phyloP scores from a whole-genome alignment of 2,113 vertebrate genomes.

The Clarias gariepinus region DNA sequence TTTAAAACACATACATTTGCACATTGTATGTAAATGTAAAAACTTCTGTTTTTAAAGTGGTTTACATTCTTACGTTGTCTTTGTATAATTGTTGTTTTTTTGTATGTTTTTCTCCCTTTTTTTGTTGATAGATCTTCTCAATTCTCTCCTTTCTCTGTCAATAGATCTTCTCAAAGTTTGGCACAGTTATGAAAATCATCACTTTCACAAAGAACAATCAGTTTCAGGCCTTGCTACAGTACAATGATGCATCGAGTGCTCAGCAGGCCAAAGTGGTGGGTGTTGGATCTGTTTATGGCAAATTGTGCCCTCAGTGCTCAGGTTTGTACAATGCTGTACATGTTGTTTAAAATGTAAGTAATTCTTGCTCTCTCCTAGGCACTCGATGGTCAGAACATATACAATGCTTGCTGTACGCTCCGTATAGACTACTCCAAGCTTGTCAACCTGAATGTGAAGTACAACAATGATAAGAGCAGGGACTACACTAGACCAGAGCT shows the following conservation, averaged over 20 bases:
- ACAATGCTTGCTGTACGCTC: constrained; percentile 96
- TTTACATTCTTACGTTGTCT: constrained; percentile 1
- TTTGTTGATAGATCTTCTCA: constrained; percentile 47
- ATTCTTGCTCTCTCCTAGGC: constrained; percentile 73
- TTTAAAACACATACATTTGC: background rate
- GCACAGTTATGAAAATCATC: constrained; percentile 98
- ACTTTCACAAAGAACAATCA: constrained; percentile 99
- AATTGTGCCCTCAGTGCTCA: constrained; percentile 3
- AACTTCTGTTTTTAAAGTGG: background rate
- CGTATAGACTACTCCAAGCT: constrained; percentile 98
- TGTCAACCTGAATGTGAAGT: constrained; percentile 97
- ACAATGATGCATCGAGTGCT: constrained; percentile 89
- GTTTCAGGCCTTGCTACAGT: constrained; percentile 96
- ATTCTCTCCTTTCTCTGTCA: constrained; percentile 60
- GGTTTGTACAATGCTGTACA: background rate
- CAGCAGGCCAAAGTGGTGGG: constrained; percentile 96
- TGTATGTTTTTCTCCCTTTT: constrained; percentile 42
- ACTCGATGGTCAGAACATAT: constrained; percentile 97
- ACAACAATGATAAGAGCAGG: constrained; percentile 98
- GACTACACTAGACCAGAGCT: constrained; percentile 97
- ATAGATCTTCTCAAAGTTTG: constrained; percentile 98
- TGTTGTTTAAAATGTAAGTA: background rate
- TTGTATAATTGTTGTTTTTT: constrained; percentile 42
- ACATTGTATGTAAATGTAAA: no score
- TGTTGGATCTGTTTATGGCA: constrained; percentile 30